phyloP scores from a whole-genome alignment of 2,888 invertebrate species.

The Stenurella melanura region DNA sequence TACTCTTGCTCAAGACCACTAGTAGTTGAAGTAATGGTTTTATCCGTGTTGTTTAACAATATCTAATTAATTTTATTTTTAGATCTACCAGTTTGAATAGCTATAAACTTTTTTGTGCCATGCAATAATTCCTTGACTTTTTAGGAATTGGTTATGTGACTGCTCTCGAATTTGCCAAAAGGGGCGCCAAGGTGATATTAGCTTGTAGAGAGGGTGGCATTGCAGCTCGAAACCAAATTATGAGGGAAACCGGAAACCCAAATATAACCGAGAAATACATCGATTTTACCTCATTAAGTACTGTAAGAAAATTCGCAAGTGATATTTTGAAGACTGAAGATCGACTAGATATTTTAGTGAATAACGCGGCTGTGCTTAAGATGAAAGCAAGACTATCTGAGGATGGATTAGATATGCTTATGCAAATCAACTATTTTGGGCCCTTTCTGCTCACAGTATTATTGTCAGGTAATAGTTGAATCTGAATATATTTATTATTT shows the following conservation, averaged over 20 bases:
- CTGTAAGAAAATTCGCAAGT: conserved; percentile 78
- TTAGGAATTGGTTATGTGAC: conserved; percentile 73
- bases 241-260: conserved; percentile 65
- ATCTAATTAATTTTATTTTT: too few relatives aligned
- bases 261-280: conserved; percentile 72
- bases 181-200: conserved; percentile 75
- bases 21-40: too few relatives aligned
- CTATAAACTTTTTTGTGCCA: too few relatives aligned
- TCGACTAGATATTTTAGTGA: conserved; percentile 78
- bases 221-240: conserved; percentile 63
- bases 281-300: conserved; percentile 75
- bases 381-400: conserved; percentile 51
- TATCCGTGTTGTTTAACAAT: too few relatives aligned
- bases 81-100: too few relatives aligned
- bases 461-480: conserved; percentile 72
- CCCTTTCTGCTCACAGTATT: conserved; percentile 82
- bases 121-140: conserved; percentile 21
- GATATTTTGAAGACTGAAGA: conserved; percentile 75
- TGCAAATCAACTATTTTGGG: conserved; percentile 83
- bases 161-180: conserved; percentile 71
- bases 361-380: conserved; percentile 77
- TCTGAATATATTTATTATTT: too few relatives aligned
- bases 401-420: conserved; percentile 79
- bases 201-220: conserved; percentile 72
- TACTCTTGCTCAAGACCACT: too few relatives aligned